Conservation (phyloP, 2,113 vertebrate species). For the Xyrauchen texanus region DNA sequence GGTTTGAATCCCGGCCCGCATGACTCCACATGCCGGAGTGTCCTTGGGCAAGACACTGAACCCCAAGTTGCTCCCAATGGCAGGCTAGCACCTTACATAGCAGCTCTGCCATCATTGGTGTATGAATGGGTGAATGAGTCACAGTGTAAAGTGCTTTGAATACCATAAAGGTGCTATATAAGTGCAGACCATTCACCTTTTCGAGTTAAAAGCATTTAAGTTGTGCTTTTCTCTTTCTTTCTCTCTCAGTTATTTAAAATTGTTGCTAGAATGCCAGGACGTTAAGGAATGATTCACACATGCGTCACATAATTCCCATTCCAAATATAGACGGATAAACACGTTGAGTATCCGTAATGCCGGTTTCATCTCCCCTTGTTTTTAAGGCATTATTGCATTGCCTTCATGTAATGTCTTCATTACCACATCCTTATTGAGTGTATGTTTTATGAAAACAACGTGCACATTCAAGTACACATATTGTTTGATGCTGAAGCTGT, state of each 20-base stretch:
- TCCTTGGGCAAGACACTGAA: too few species aligned
- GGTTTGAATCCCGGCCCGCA: too few species aligned
- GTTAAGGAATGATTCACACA: conserved; percentile 9
- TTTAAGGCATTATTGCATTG: conserved; percentile 9
- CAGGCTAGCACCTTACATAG: too few species aligned
- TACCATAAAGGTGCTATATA: too few species aligned
- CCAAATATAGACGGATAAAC: conserved; percentile 8
- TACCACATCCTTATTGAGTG: neutral
- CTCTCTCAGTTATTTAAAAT: neutral
- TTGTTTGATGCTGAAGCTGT: conserved; percentile 52
- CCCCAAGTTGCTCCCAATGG: too few species aligned
- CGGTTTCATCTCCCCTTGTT: neutral
- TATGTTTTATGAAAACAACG: conserved; percentile 2
- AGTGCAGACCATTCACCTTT: too few species aligned
- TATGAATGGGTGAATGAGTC: too few species aligned
- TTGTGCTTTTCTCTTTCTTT: neutral
- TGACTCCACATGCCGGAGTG: too few species aligned
- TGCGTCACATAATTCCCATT: neutral
- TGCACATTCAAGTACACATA: conserved; percentile 43
- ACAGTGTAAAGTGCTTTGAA: too few species aligned
- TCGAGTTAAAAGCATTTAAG: too few species aligned
- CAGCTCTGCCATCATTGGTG: too few species aligned
- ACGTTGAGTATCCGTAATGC: conserved; percentile 8
- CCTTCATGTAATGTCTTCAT: neutral
- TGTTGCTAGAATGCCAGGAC: neutral